A percentile compares a stretch with the other conserved stretches of the same genome.
Evolutionary conservation across 2,113 vertebrate genomes (phyloP).

Genomic region (Gavialis gangeticus): DNA sequence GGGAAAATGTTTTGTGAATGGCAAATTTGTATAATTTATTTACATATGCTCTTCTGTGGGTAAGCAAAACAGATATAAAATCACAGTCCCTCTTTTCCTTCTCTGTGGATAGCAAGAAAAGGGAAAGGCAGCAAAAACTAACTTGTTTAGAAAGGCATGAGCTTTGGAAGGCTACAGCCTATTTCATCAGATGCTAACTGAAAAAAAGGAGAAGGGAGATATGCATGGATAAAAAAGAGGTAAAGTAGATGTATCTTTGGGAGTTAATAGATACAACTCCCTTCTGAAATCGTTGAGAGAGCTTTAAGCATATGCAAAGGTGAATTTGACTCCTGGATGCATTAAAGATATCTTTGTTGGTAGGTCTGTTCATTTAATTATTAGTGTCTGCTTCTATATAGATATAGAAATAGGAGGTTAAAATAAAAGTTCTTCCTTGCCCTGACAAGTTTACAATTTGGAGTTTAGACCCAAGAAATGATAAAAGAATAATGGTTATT

Average conservation of each 20-base stretch:
- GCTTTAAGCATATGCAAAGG: not conserved
- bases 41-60: not conserved
- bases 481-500: not conserved
- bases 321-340: not conserved
- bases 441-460: not conserved
- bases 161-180: too few species aligned
- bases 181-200: too few species aligned
- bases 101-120: not conserved
- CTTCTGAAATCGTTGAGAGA: not conserved
- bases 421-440: not conserved
- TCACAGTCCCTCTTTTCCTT: not conserved
- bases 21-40: not conserved
- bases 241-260: not conserved
- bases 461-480: not conserved
- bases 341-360: not conserved
- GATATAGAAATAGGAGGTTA: not conserved
- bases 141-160: too few species aligned
- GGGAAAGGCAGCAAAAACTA: not conserved
- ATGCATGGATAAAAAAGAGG: not conserved
- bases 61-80: not conserved
- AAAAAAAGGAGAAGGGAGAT: not conserved
- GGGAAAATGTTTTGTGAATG: not conserved
- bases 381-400: too few species aligned
- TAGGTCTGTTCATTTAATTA: too few species aligned
- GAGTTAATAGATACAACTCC: not conserved